Evolutionary conservation across 1,140 invertebrate species (phyloP), one percentile per base, ranked within the genome.

Genomic region (Mizuhopecten yessoensis): DNA sequence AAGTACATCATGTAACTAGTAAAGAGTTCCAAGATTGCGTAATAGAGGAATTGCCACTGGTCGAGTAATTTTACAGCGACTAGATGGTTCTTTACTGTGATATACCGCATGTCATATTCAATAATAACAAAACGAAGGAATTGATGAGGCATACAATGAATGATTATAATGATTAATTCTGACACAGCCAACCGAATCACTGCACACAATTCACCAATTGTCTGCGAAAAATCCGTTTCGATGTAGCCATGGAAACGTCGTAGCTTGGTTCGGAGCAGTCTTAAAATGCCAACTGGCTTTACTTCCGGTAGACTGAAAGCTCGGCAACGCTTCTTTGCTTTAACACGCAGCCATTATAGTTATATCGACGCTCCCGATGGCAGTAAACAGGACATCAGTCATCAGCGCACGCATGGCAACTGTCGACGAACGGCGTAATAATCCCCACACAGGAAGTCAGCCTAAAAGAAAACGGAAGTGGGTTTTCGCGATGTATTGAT

Each of bases 391-490:
- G 57, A 29, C 23, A 75, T 75, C n/a, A 49, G 23, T 29, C 57
- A 9, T 75, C 57, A 75, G 1, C n/a, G 9, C 57, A 75, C 57
- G 57, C 57, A 75, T 75, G 23, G 57, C 57, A 75, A 75, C 57
- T 75, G 57, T 75, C 57, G 57, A n/a, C 57, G 57, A 29, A 75
- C n/a, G 57, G 57, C 57, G 57, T 75, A 75, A 75, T 75, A 75
- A 75, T 75, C 57, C 57, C 57, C 29, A 7, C 57, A n/a, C 23
- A 23, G 57, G 57, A 75, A 75, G 57, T 75, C 5, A n/a, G n/a
- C 17, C 57, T 75, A 75, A 75, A 75, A 75, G 57, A 75, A 75
- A 75, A 75, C 57, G 57, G 57, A 75, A 75, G 57, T 75, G n/a
- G 57, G 57, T 29, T 75, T 75, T 75, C 57, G 57, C 57, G n/a